Evolutionary conservation across 2,888 invertebrate species (phyloP), one percentile per base, ranked within the genome.

Genomic region (Mechanitis messenoides): DNA sequence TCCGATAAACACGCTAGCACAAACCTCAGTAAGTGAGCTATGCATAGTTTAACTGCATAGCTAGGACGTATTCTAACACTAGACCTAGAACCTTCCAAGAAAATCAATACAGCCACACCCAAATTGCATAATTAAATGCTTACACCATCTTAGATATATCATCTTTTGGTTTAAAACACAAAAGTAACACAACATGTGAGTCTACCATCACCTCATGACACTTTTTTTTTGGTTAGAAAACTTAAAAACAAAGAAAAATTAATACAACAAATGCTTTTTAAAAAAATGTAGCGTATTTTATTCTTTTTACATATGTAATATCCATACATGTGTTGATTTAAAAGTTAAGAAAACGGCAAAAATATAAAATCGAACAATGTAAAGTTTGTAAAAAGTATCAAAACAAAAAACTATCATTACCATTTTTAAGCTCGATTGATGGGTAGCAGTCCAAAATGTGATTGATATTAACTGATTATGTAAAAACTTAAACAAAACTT

Each of bases 351-450:
- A 74, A 77, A 75, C 77, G 70, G 63, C 62, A 61, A 75, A 84
- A 85, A 81, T 77, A 78, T 74, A 76, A 78, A 77, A 79, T 77
- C 76, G 74, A 76, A 76, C 74, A 76, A 82, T 79, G 83, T 81
- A 78, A 84, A 85, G 82, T 87, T 86, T 75, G 80, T 85, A 85
- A 90, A 87, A 90, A 88, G 89, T 90, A 90, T 88, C 90, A 90
- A 91, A 90, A 91, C 90, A 91, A 91, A 91, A 90, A 91, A 90
- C 87, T 87, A 86, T 88, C 87, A 85, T 89, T 90, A 90, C 90
- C 90, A 90, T 91, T 90, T 90, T 90, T 88, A 78, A 71, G 69
- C 72, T 72, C 70, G 75, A 78, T 75, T 73, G 70, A 69, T 69
- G 68, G 62, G 73, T 71, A 71, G 55, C 35, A 56, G 53, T 53